Base-by-base conservation (phyloP, 2,888 invertebrate genomes). In the Coleophora flavipennella region DNA sequence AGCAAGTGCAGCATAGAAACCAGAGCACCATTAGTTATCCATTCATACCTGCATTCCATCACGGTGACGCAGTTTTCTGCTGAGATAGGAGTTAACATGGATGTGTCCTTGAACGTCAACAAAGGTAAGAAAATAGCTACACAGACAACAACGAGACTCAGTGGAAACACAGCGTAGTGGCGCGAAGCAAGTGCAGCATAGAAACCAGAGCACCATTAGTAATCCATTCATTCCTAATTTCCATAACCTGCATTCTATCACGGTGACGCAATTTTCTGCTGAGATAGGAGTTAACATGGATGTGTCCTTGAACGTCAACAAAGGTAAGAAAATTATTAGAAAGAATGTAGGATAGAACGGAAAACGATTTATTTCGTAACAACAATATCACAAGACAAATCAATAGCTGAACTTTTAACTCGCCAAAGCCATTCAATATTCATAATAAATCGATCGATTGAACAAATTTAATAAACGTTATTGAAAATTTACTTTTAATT, bases 121-220 rank as follows among this genome's bases (percentile, higher is more conserved):
- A 66, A 79, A 63, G 89, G 89, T 87, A 50, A 53, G 43, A 29
- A 4, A 33, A 92, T 67, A 90, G 88, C 63, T 92, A 92, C 69
- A 88, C 90, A 0, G 91, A 91, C 54, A 79, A 78, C 50, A 91
- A 91, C 65, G 91, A 91, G 28, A 91, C 91, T 0, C 77, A 85
- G 38, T 92, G 91, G 91, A 86, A 84, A 26, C 75, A 92, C 25
- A 92, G 92, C 57, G 85, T 83, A 33, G 50, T 65, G 3, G 72
- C 55, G 55, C 70, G 72, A 33, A 65, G 44, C 33, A 58, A 53
- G 38, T 51, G 75, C 13, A 71, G 67, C 44, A 42, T 57, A 29
- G 69, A 67, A 7, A 56, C 66, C 8, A 56, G 55, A 14, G 66
- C 75, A 1, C 80, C 81, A 0, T 67, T 83, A 12, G 79, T 90